A percentile compares a stretch with the other conserved stretches of the same genome.
These are phyloP conservation scores for Ephestia elutella DNA, from an alignment of 1,140 invertebrate species.

Conservation along the genomic window DNA sequence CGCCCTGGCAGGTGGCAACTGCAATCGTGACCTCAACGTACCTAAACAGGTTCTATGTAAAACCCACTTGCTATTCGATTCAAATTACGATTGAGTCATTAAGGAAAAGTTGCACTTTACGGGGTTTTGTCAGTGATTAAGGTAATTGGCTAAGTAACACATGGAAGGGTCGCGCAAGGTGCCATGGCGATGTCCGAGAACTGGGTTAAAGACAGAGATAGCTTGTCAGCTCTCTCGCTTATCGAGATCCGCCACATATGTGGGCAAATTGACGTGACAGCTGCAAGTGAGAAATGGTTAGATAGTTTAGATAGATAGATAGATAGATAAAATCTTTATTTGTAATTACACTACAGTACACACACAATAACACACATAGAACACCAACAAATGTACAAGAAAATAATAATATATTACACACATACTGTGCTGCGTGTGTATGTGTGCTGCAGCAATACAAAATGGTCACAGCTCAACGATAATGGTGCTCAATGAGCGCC, in stretches of 20 bases:
- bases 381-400: too few relatives aligned
- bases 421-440: too few relatives aligned
- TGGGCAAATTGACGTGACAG: conserved; percentile 5
- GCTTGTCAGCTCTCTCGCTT: conserved; percentile 25
- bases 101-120: conserved; percentile 3
- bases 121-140: background rate
- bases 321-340: too few relatives aligned
- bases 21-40: background rate
- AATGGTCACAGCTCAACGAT: too few relatives aligned
- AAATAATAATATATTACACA: too few relatives aligned
- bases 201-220: conserved; percentile 32
- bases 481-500: too few relatives aligned
- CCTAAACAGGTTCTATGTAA: conserved; percentile 1
- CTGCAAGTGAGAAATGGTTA: conserved; percentile 35
- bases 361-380: too few relatives aligned
- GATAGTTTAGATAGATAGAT: conserved; percentile 11
- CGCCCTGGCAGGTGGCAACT: background rate
- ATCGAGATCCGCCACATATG: background rate
- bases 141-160: conserved; percentile 18
- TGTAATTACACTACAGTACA: too few relatives aligned
- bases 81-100: background rate
- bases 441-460: too few relatives aligned
- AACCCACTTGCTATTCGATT: background rate
- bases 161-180: conserved; percentile 34
- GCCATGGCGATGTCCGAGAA: conserved; percentile 28